These are phyloP conservation scores for Anguilla pacifica DNA, from an alignment of 2,797 vertebrate species.

Conservation along the genomic window DNA sequence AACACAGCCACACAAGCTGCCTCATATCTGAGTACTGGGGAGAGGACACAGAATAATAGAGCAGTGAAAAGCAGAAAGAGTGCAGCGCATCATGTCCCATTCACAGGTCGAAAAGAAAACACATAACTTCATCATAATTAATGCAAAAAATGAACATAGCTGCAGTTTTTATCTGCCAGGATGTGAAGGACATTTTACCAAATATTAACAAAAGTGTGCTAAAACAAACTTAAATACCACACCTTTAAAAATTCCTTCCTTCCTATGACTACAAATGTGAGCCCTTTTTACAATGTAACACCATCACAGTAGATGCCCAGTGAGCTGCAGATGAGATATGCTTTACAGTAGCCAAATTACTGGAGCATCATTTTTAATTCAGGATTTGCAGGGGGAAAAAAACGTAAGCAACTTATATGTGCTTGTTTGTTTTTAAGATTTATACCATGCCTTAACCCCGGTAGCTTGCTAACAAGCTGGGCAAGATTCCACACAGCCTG, in stretches of 20 bases:
- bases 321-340: constrained; percentile 9
- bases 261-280: neutral
- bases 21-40: too few relatives aligned
- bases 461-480: neutral
- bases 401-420: neutral
- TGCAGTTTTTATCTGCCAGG: too few relatives aligned
- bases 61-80: too few relatives aligned
- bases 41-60: too few relatives aligned
- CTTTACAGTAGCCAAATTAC: constrained; percentile 14
- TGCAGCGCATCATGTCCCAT: too few relatives aligned
- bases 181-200: too few relatives aligned
- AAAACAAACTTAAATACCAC: too few relatives aligned
- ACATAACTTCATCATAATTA: too few relatives aligned
- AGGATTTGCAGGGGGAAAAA: neutral
- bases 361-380: constrained; percentile 14
- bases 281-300: constrained; percentile 2
- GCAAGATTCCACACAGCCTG: neutral
- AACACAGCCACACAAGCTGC: too few relatives aligned
- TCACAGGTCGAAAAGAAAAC: too few relatives aligned
- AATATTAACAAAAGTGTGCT: too few relatives aligned
- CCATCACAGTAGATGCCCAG: constrained; percentile 4
- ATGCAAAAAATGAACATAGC: too few relatives aligned
- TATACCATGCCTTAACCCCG: neutral
- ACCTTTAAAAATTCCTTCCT: neutral
- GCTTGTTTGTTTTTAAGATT: neutral